Percentiles rank a stretch among this genome's conserved stretches.
These are phyloP conservation scores for Lysandra coridon DNA, from an alignment of 2,888 invertebrate species.

Conservation along the genomic window DNA sequence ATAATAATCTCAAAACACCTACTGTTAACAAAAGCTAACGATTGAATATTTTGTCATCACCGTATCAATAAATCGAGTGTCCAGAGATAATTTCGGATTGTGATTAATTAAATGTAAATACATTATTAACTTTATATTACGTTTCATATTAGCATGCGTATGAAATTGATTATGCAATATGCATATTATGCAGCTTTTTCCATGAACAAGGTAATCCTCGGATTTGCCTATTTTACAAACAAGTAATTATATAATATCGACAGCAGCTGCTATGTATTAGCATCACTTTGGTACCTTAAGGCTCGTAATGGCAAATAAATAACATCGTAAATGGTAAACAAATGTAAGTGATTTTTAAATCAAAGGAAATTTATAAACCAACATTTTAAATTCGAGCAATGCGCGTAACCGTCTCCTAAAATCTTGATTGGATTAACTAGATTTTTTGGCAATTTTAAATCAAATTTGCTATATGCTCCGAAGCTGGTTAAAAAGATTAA, in stretches of 20 bases:
- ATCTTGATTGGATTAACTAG: background rate
- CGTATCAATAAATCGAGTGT: conserved; percentile 4
- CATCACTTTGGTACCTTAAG: too few relatives aligned
- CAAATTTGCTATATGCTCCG: background rate
- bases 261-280: too few relatives aligned
- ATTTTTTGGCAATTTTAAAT: background rate
- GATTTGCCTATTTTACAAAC: background rate
- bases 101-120: conserved; percentile 1
- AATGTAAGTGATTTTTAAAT: too few relatives aligned
- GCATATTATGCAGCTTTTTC: background rate
- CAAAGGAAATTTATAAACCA: too few relatives aligned
- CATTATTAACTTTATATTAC: conserved; percentile 2
- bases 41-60: background rate
- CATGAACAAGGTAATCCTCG: background rate
- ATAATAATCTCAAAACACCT: background rate
- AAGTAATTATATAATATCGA: too few relatives aligned
- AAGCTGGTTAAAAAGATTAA: conserved; percentile 35
- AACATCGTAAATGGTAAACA: too few relatives aligned
- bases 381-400: too few relatives aligned
- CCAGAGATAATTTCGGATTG: background rate
- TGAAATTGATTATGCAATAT: background rate
- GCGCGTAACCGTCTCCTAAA: too few relatives aligned
- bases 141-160: background rate
- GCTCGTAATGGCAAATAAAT: too few relatives aligned
- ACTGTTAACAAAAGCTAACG: background rate